Evolutionary conservation across 2,888 invertebrate genomes (phyloP).

Genomic region (Nymphalis urticae): DNA sequence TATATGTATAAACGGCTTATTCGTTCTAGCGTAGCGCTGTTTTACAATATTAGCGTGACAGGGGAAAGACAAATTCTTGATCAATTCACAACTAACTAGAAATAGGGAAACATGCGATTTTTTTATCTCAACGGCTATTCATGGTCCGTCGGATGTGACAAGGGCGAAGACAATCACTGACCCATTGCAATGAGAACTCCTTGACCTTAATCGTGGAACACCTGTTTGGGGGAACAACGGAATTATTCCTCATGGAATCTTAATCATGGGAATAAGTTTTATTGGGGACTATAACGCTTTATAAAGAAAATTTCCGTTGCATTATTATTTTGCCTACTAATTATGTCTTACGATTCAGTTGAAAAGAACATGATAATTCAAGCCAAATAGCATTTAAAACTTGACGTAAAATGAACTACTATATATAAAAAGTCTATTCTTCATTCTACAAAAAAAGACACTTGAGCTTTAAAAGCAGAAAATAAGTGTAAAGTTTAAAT

Average conservation of each 20-base stretch:
- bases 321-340: slow-evolving; percentile 35
- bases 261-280: slow-evolving; percentile 72
- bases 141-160: slow-evolving; percentile 58
- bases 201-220: slow-evolving; percentile 75
- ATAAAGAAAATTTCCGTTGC: slow-evolving; percentile 18
- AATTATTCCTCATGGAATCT: slow-evolving; percentile 63
- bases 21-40: slow-evolving; percentile 10
- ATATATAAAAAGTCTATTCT: no score
- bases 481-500: not conserved
- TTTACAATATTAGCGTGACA: slow-evolving; percentile 15
- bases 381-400: no score
- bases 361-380: no score
- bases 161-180: slow-evolving; percentile 57
- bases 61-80: slow-evolving; percentile 19
- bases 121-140: slow-evolving; percentile 62
- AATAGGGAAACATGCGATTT: slow-evolving; percentile 16
- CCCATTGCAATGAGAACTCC: slow-evolving; percentile 73
- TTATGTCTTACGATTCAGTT: not conserved
- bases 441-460: no score
- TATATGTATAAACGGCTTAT: not conserved
- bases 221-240: slow-evolving; percentile 65
- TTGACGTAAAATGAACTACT: no score
- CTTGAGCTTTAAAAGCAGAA: no score
- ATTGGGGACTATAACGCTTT: slow-evolving; percentile 32
- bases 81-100: not conserved